These are phyloP conservation scores for Oxygymnocypris stewartii DNA, from an alignment of 2,113 vertebrate species.

Conservation along the genomic window DNA sequence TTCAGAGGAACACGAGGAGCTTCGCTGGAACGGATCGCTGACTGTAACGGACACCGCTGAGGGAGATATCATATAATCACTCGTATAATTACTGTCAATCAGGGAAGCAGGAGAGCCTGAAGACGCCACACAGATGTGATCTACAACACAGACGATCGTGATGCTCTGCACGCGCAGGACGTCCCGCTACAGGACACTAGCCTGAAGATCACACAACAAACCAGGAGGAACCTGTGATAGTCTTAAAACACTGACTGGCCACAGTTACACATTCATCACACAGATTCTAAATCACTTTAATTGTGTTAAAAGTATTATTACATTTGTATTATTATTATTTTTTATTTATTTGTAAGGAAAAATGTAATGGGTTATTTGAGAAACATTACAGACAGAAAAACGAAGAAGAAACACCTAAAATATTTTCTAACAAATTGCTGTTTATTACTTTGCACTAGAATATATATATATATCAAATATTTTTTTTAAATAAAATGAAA, in stretches of 20 bases:
- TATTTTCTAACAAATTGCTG: too few species aligned
- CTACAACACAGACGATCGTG: neutral
- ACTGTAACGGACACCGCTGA: constrained; percentile 11
- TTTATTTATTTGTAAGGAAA: too few species aligned
- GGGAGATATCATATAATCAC: constrained; percentile 26
- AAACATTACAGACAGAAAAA: too few species aligned
- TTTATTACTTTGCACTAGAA: too few species aligned
- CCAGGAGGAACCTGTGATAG: too few species aligned
- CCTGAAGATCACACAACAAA: neutral
- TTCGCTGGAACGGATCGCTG: constrained; percentile 3
- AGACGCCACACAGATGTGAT: constrained; percentile 43
- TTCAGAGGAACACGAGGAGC: neutral
- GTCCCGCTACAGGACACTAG: too few species aligned
- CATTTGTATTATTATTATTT: neutral
- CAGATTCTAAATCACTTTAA: neutral
- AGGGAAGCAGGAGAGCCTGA: constrained; percentile 41
- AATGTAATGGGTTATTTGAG: too few species aligned
- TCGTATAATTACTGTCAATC: constrained; percentile 70
- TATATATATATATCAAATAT: too few species aligned
- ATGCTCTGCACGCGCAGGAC: neutral
- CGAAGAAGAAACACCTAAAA: too few species aligned
- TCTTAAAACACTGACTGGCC: too few species aligned
- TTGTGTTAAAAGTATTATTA: neutral
- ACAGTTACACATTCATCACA: too few species aligned
- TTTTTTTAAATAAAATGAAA: too few species aligned